Conservation (phyloP, 2,888 invertebrate genomes). For the Anorthoa munda region DNA sequence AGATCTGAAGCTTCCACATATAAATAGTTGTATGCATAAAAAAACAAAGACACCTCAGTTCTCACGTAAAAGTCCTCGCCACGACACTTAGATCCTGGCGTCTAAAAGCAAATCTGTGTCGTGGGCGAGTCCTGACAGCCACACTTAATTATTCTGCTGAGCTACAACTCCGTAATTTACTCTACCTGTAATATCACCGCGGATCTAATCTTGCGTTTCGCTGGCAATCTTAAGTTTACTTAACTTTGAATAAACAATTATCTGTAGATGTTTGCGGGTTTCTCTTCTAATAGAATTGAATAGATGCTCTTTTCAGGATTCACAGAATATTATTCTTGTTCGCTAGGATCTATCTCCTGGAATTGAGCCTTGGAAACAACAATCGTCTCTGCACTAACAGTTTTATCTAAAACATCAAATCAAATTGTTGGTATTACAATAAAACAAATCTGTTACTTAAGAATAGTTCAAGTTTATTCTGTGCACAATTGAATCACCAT, state of each 20-base stretch:
- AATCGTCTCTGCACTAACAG: too few relatives aligned
- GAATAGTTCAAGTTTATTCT: slow-evolving; percentile 25
- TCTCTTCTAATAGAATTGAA: neutral
- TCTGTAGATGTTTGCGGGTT: neutral
- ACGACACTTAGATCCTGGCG: neutral
- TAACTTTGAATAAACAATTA: slow-evolving; percentile 46
- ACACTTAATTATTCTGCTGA: slow-evolving; percentile 61
- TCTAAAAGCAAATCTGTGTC: slow-evolving; percentile 64
- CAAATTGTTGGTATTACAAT: neutral
- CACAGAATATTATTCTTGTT: neutral
- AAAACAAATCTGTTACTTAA: neutral
- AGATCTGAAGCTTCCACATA: neutral
- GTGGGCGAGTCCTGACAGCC: slow-evolving; percentile 43
- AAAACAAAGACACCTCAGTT: slow-evolving; percentile 4
- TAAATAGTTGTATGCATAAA: neutral
- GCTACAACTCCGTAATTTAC: slow-evolving; percentile 46
- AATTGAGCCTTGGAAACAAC: too few relatives aligned
- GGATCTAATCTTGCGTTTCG: slow-evolving; percentile 22
- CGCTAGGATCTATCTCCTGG: too few relatives aligned
- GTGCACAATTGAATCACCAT: slow-evolving; percentile 16
- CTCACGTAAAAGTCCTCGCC: slow-evolving; percentile 10
- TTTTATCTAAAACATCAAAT: too few relatives aligned
- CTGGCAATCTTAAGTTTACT: slow-evolving; percentile 36
- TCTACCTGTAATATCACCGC: slow-evolving; percentile 51
- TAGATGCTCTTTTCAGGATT: neutral